Percentiles rank a stretch among this genome's conserved stretches.
These are phyloP conservation scores for Rhinolophus sinicus DNA, from an alignment of 2,113 vertebrate genomes.

Conservation along the genomic window DNA sequence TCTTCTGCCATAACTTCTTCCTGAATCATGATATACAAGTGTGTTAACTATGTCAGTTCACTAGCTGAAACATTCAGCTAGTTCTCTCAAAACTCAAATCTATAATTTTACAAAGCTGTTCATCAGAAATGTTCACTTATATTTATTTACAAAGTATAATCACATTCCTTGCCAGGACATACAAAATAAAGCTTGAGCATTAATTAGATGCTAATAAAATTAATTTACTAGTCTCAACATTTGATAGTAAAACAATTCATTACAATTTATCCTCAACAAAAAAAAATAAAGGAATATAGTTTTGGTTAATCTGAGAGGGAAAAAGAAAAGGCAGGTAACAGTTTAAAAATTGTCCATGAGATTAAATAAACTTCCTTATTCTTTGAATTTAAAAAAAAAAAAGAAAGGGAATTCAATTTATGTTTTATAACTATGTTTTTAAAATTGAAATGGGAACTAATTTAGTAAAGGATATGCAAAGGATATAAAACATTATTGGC, in stretches of 20 bases:
- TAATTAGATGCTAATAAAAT: neutral
- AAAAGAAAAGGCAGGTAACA: neutral
- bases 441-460: constrained; percentile 11
- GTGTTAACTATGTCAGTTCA: neutral
- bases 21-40: constrained; percentile 79
- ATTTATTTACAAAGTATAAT: constrained; percentile 17
- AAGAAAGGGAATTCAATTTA: neutral
- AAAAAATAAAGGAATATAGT: neutral
- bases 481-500: neutral
- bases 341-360: neutral
- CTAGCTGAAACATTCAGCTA: neutral
- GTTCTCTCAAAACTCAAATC: neutral
- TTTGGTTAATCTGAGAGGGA: neutral
- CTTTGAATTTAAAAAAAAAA: neutral
- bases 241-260: constrained; percentile 2
- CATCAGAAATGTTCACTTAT: neutral
- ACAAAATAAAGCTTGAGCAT: neutral
- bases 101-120: neutral
- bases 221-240: neutral
- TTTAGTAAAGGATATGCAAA: neutral
- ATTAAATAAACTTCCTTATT: neutral
- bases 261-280: neutral
- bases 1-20: constrained; percentile 94
- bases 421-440: neutral
- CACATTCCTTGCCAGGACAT: neutral